A percentile compares a stretch with the other conserved stretches of the same genome.
These are phyloP conservation scores for Brachycybe producta DNA, from an alignment of 2,888 invertebrate genomes.

Conservation along the genomic window DNA sequence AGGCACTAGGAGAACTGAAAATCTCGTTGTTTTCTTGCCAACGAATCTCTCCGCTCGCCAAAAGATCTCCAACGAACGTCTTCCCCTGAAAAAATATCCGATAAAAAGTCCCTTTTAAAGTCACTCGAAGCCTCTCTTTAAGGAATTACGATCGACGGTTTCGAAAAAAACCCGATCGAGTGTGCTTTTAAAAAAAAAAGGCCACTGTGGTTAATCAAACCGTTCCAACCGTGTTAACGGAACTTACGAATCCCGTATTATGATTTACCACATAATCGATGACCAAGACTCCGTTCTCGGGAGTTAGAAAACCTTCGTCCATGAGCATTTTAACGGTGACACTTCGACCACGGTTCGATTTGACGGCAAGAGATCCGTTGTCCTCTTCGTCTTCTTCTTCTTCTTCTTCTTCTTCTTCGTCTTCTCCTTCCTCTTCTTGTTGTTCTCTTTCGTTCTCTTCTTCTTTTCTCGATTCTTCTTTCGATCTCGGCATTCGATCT, in stretches of 20 bases:
- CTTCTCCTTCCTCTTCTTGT: slow-evolving; percentile 25
- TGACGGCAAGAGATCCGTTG: slow-evolving; percentile 3
- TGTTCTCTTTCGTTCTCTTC: slow-evolving; percentile 18
- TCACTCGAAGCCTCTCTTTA: no score
- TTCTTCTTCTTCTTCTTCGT: slow-evolving; percentile 23
- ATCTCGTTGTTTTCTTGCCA: slow-evolving; percentile 76
- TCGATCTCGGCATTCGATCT: no score
- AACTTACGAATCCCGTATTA: background rate
- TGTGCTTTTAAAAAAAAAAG: background rate
- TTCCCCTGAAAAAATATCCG: slow-evolving; percentile 51
- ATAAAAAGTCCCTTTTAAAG: background rate
- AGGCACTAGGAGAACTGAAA: slow-evolving; percentile 79
- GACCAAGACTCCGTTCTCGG: slow-evolving; percentile 71
- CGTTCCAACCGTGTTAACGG: background rate
- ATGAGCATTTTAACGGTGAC: slow-evolving; percentile 76
- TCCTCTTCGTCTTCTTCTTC: slow-evolving; percentile 15
- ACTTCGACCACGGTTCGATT: slow-evolving; percentile 30
- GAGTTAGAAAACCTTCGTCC: slow-evolving; percentile 67
- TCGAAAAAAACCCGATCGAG: background rate
- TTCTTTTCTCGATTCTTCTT: no score
- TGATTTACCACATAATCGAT: slow-evolving; percentile 69
- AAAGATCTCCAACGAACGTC: slow-evolving; percentile 73
- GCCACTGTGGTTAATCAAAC: background rate
- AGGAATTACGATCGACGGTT: no score
- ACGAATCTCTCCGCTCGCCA: slow-evolving; percentile 74